Evolutionary conservation across 2,888 invertebrate species (phyloP).

Genomic region (Eupsilia transversa): DNA sequence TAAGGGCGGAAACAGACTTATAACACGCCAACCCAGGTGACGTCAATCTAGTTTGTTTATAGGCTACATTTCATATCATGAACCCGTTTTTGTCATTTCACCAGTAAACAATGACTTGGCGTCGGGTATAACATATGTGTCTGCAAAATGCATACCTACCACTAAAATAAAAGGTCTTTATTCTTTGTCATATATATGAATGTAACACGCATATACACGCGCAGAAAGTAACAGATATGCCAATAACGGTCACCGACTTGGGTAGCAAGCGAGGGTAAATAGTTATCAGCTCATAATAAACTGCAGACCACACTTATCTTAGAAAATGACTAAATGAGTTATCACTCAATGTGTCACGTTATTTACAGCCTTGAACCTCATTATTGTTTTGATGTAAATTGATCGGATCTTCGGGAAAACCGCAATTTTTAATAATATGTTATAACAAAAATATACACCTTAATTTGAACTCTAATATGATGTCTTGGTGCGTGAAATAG

Average conservation of each 20-base stretch:
- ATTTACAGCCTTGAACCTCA: slow-evolving; percentile 14
- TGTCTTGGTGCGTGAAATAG: neutral
- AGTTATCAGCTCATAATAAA: slow-evolving; percentile 31
- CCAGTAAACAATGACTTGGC: neutral
- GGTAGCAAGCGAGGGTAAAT: slow-evolving; percentile 19
- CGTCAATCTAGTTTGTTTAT: neutral
- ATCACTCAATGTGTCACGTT: slow-evolving; percentile 6
- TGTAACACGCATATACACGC: neutral
- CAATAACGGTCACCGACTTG: slow-evolving; percentile 43
- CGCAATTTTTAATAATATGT: neutral
- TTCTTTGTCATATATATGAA: neutral
- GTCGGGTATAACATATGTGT: neutral
- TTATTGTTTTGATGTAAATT: slow-evolving; percentile 8
- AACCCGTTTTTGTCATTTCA: neutral
- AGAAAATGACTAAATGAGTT: slow-evolving; percentile 23
- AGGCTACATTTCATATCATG: neutral
- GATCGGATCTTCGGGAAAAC: neutral
- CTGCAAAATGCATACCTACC: neutral
- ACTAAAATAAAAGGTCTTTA: neutral
- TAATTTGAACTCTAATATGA: neutral
- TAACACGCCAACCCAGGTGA: neutral
- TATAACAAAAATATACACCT: neutral
- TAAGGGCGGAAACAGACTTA: neutral
- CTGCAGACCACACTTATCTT: neutral
- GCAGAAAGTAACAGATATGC: slow-evolving; percentile 20